These are phyloP conservation scores for Pandemis cinnamomeana DNA, from an alignment of 2,888 invertebrate genomes.

Conservation along the genomic window DNA sequence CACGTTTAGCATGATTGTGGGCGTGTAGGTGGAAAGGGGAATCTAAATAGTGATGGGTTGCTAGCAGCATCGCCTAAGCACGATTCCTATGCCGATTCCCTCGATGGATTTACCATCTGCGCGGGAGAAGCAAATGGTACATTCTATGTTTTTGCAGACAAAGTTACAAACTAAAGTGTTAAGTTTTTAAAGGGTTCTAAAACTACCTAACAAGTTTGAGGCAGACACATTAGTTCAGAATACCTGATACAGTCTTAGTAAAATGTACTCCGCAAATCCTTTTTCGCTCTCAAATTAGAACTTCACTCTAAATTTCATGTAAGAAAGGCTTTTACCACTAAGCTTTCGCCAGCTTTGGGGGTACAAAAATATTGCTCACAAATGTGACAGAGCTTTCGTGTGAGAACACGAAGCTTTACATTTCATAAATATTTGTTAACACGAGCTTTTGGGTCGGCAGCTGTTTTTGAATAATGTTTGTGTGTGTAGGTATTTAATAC, in stretches of 20 bases:
- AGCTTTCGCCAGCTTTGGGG: conserved; percentile 19
- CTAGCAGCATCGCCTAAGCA: too few species aligned
- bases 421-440: conserved; percentile 38
- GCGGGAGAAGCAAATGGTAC: too few species aligned
- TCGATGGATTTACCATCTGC: too few species aligned
- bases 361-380: conserved; percentile 30
- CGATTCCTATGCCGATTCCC: too few species aligned
- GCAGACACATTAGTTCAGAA: neutral
- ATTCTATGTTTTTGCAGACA: too few species aligned
- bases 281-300: conserved; percentile 7
- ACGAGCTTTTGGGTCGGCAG: conserved; percentile 9
- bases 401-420: conserved; percentile 28
- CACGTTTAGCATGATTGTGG: too few species aligned
- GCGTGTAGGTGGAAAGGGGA: too few species aligned
- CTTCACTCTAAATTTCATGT: conserved; percentile 13
- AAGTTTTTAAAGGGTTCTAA: too few species aligned
- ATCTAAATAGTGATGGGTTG: too few species aligned
- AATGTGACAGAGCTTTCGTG: conserved; percentile 19
- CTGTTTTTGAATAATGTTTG: neutral
- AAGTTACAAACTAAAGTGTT: too few species aligned
- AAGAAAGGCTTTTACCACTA: conserved; percentile 23
- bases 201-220: neutral
- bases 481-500: too few species aligned
- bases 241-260: neutral
- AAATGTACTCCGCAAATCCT: neutral